Conservation (phyloP, 2,113 vertebrate species). For the Phylloscopus trochiloides region DNA sequence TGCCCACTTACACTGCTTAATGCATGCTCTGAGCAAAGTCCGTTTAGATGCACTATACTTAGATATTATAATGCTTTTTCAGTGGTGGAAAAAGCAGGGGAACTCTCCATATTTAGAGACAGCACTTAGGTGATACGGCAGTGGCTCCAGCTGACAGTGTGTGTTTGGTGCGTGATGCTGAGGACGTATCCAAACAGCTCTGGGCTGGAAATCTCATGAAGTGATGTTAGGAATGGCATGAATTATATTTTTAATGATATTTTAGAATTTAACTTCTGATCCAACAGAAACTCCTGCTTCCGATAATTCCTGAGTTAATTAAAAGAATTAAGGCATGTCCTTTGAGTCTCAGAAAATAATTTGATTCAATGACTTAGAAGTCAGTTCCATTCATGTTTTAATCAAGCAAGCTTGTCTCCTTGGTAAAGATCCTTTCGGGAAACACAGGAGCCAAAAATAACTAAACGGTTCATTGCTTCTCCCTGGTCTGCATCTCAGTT, state of each 20-base stretch:
- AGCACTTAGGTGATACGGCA: background rate
- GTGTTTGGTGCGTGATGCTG: background rate
- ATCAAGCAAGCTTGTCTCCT: background rate
- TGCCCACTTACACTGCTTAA: background rate
- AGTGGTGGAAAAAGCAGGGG: background rate
- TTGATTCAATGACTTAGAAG: conserved; percentile 24
- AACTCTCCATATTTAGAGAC: background rate
- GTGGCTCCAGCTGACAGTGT: background rate
- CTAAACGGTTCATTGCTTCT: background rate
- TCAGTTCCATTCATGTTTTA: conserved; percentile 10
- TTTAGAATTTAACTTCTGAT: background rate
- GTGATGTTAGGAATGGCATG: background rate
- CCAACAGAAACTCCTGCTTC: background rate
- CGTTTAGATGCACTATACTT: background rate
- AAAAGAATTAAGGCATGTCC: conserved; percentile 30
- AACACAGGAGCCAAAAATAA: background rate
- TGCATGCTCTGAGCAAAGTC: background rate
- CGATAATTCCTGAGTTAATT: background rate
- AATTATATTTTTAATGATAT: background rate
- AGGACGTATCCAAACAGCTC: background rate
- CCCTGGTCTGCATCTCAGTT: background rate
- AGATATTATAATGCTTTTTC: background rate
- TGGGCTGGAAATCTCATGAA: background rate
- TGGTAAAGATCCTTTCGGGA: background rate
- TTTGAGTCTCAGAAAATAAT: conserved; percentile 30